Evolutionary conservation across 1,140 invertebrate species (phyloP).

Genomic region (Radopholus similis): DNA sequence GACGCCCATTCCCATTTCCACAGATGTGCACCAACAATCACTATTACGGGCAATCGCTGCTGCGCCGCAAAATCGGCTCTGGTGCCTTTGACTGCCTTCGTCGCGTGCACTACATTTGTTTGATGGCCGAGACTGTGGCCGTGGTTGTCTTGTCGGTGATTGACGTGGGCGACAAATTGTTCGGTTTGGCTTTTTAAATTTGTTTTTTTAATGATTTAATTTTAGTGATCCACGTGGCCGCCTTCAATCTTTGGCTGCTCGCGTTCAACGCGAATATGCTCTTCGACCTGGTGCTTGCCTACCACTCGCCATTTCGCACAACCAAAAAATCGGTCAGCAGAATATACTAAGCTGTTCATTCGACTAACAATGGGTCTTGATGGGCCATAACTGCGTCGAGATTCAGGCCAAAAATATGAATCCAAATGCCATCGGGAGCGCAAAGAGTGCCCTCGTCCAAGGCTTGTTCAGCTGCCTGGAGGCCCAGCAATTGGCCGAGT

Average conservation of each 20-base stretch:
- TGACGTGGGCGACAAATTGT: neutral
- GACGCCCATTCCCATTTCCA: neutral
- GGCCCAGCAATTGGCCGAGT: no score
- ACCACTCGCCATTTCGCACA: constrained; percentile 22
- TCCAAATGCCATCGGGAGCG: no score
- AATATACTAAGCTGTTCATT: neutral
- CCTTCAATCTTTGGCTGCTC: constrained; percentile 40
- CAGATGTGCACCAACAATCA: constrained; percentile 1
- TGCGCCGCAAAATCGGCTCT: neutral
- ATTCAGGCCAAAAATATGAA: no score
- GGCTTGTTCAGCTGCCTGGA: no score
- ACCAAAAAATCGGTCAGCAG: neutral
- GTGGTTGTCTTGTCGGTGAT: neutral
- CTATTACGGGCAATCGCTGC: neutral
- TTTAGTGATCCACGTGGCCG: constrained; percentile 40
- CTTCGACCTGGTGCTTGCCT: constrained; percentile 35
- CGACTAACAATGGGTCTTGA: no score
- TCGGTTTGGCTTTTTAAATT: no score
- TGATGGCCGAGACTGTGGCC: neutral
- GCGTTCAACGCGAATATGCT: constrained; percentile 47
- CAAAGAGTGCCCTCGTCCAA: no score
- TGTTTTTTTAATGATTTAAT: no score
- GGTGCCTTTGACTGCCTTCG: neutral
- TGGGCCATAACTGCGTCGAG: no score
- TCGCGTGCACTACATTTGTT: neutral